Percentiles rank a stretch among this genome's conserved stretches.
phyloP scores from a whole-genome alignment of 1,140 invertebrate genomes.

The Megalopta genalis region DNA sequence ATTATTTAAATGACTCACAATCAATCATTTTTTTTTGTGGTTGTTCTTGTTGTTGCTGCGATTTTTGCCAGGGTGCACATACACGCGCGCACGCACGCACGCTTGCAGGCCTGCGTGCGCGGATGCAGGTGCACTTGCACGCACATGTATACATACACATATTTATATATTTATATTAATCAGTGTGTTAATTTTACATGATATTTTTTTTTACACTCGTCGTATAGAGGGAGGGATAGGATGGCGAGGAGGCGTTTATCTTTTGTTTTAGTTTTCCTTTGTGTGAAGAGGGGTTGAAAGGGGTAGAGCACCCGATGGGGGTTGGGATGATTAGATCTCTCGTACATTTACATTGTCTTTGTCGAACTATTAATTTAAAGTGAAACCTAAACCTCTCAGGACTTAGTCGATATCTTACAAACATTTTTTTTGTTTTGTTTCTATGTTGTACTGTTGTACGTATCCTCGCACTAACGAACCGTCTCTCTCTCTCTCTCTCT shows the following conservation, averaged over 20 bases:
- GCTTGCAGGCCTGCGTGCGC: constrained; percentile 33
- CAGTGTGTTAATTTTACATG: constrained; percentile 75
- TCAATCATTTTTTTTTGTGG: constrained; percentile 74
- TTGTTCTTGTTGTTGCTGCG: not conserved
- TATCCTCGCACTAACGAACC: constrained; percentile 70
- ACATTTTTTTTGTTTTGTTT: constrained; percentile 42
- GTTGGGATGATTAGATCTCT: constrained; percentile 61
- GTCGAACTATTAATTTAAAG: constrained; percentile 68
- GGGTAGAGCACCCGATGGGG: not conserved
- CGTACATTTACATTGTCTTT: constrained; percentile 74
- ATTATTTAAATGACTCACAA: constrained; percentile 79
- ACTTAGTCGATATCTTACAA: constrained; percentile 75
- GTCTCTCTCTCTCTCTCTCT: constrained; percentile 3
- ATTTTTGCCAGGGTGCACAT: constrained; percentile 60
- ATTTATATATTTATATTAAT: constrained; percentile 67
- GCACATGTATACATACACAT: constrained; percentile 66
- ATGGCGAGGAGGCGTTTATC: constrained; percentile 44
- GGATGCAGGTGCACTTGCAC: constrained; percentile 50
- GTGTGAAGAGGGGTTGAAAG: constrained; percentile 17
- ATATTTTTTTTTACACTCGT: constrained; percentile 76
- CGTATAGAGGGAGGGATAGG: constrained; percentile 71
- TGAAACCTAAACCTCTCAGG: constrained; percentile 72
- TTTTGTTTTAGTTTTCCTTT: constrained; percentile 2
- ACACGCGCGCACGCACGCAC: constrained; percentile 12
- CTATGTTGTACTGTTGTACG: constrained; percentile 75